A percentile compares a stretch with the other conserved stretches of the same genome.
These are phyloP conservation scores for Thalassoma bifasciatum DNA, from an alignment of 2,113 vertebrate species.

Conservation along the genomic window DNA sequence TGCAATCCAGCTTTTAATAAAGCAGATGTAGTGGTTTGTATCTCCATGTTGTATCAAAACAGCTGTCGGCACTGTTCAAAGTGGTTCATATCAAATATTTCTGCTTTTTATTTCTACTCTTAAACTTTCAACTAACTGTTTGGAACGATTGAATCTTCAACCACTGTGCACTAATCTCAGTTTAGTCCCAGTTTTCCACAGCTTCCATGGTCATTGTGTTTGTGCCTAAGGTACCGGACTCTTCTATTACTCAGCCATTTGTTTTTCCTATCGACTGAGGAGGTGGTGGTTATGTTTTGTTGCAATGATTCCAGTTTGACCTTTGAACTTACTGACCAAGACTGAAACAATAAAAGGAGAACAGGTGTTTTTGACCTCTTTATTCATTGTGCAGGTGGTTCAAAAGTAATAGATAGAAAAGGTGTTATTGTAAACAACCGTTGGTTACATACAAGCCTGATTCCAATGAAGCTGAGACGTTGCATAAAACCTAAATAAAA, in stretches of 20 bases:
- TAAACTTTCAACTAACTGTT: conserved; percentile 28
- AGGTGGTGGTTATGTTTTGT: conserved; percentile 8
- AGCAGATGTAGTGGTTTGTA: conserved; percentile 21
- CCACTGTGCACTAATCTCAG: conserved; percentile 51
- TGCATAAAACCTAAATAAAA: too few relatives aligned
- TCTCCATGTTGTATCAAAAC: background rate
- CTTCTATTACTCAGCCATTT: conserved; percentile 21
- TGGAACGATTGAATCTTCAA: conserved; percentile 17
- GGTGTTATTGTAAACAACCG: conserved; percentile 73
- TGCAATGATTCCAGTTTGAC: conserved; percentile 13
- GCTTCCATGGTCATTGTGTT: conserved; percentile 54
- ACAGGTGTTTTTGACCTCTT: conserved; percentile 49
- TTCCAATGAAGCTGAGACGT: too few relatives aligned
- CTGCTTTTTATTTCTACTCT: conserved; percentile 19
- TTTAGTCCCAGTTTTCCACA: conserved; percentile 26
- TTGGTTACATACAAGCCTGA: conserved; percentile 67
- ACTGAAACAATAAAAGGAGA: conserved; percentile 63
- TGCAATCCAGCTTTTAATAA: conserved; percentile 40
- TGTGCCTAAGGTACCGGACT: conserved; percentile 60
- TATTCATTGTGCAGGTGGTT: conserved; percentile 81
- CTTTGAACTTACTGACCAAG: conserved; percentile 33
- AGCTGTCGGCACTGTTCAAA: conserved; percentile 7
- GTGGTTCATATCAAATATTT: conserved; percentile 8
- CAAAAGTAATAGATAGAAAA: conserved; percentile 63
- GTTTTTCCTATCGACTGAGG: conserved; percentile 52